Evolutionary conservation across 2,113 vertebrate species (phyloP).

Genomic region (Quiscalus mexicanus): DNA sequence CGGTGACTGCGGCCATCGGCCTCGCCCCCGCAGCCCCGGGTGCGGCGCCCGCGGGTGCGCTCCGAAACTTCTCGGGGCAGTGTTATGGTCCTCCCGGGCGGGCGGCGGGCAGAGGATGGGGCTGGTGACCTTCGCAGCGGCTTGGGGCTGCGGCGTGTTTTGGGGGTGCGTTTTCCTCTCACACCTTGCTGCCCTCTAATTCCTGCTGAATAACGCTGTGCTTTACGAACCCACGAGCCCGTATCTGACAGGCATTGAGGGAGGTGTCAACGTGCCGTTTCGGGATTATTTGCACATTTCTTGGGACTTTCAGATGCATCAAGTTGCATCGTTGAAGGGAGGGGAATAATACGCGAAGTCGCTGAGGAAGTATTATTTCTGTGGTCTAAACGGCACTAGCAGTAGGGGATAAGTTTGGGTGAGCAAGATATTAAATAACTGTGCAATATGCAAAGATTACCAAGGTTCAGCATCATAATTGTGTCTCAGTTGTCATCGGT

Average conservation of each 20-base stretch:
- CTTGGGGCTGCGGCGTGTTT: background rate
- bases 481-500: rapidly evolving
- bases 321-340: background rate
- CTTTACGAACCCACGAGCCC: rapidly evolving
- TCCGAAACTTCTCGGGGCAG: background rate
- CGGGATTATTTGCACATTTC: rapidly evolving
- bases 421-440: background rate
- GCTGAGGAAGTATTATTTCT: background rate
- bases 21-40: no score
- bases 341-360: rapidly evolving
- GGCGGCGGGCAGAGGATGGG: background rate
- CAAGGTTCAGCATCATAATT: background rate
- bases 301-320: background rate
- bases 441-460: background rate
- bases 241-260: rapidly evolving
- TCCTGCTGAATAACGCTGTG: background rate
- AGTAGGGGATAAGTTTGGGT: background rate
- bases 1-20: background rate
- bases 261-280: background rate
- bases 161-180: background rate
- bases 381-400: background rate
- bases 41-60: background rate
- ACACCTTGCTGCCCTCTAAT: background rate
- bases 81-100: background rate
- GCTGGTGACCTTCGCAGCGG: background rate